Percentiles rank a stretch among this genome's conserved stretches.
Conservation (phyloP, 1,140 invertebrate species). For the Nasonia longicornis region DNA sequence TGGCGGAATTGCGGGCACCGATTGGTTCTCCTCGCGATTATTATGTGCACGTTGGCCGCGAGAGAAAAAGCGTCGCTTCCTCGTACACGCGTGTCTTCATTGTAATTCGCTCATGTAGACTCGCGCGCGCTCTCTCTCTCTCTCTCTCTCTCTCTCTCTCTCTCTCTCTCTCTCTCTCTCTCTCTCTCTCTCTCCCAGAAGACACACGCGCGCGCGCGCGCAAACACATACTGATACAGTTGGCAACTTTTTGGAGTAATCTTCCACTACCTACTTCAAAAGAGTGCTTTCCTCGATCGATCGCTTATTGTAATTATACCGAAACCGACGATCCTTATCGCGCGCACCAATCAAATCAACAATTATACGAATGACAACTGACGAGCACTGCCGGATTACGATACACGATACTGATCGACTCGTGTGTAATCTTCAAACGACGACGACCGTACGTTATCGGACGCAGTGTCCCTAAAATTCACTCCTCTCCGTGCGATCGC, state of each 20-base stretch:
- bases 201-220: too few relatives aligned
- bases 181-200: too few relatives aligned
- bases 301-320: background rate
- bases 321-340: background rate
- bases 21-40: background rate
- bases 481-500: conserved; percentile 16
- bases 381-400: conserved; percentile 26
- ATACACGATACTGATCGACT: background rate
- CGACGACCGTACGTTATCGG: background rate
- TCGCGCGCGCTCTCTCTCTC: background rate
- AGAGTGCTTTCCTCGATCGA: background rate
- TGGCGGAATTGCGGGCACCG: conserved; percentile 27
- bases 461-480: background rate
- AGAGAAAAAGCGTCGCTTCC: conserved; percentile 11
- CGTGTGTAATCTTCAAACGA: conserved; percentile 5
- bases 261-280: conserved; percentile 23
- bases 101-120: background rate
- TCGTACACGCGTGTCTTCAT: background rate
- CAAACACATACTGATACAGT: background rate
- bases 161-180: background rate
- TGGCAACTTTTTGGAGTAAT: background rate
- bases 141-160: too few relatives aligned
- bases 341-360: conserved; percentile 3
- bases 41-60: background rate
- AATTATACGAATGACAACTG: conserved; percentile 1